These are phyloP conservation scores for Arizona elegans DNA, from an alignment of 2,113 vertebrate genomes.

Conservation along the genomic window DNA sequence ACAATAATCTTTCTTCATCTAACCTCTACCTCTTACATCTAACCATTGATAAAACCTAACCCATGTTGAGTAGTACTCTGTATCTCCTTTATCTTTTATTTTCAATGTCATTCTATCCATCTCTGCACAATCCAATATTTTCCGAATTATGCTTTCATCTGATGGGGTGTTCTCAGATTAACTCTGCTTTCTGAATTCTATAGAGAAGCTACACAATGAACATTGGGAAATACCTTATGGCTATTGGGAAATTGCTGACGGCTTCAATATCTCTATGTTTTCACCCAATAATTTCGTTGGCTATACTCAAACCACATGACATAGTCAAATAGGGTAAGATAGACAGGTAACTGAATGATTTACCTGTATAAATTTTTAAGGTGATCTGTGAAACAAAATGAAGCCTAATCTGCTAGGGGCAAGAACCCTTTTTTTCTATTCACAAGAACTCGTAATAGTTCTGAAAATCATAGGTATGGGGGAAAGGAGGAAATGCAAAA, in stretches of 20 bases:
- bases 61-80: too few relatives aligned
- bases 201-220: neutral
- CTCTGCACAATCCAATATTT: too few relatives aligned
- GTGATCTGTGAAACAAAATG: neutral
- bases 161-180: too few relatives aligned
- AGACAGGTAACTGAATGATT: neutral
- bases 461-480: neutral
- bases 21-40: too few relatives aligned
- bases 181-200: neutral
- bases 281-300: neutral
- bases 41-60: too few relatives aligned
- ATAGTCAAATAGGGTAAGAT: neutral
- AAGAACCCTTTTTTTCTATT: neutral
- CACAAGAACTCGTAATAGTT: neutral
- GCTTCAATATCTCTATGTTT: neutral
- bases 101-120: too few relatives aligned
- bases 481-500: neutral
- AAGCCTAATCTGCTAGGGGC: neutral
- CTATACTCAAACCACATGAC: neutral
- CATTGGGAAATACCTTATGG: neutral
- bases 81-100: too few relatives aligned
- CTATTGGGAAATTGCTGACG: neutral
- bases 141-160: too few relatives aligned
- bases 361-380: neutral
- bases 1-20: too few relatives aligned